Evolutionary conservation across 2,888 invertebrate species (phyloP), one percentile per base, ranked within the genome.

Genomic region (Siphlonurus alternatus): DNA sequence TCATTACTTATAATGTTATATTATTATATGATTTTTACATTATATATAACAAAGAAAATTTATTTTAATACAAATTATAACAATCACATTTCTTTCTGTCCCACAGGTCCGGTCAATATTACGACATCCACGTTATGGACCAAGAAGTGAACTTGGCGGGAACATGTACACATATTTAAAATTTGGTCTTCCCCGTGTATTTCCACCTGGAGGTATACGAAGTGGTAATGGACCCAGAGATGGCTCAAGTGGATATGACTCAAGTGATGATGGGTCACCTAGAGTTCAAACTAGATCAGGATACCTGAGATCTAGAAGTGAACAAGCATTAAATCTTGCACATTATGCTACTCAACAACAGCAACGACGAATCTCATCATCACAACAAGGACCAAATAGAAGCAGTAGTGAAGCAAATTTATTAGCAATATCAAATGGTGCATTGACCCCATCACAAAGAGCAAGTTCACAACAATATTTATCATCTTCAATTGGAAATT

Each of bases 151-250:
- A 0, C 79, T 93, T 66, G 92, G 92, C 59, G 88, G 89, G 59
- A 93, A 93, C 74, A 93, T 93, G 83, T 93, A 93, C 76, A 92
- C 94, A 23, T 95, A 95, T 76, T 80, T 95, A 68, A 93, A 94
- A 76, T 95, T 94, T 72, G 95, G 95, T 0, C 79, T 95, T 64
- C 95, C 95, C 1, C 81, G 95, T 63, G 94, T 94, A 1, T 87
- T 93, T 73, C 93, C 93, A 25, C 93, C 93, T 10, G 87, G 87
- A 71, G 85, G 86, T 23, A 65, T 62, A 64, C 53, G 77, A 69
- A 78, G 86, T 66, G 86, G 86, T 2, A 80, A 84, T 15, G 77
- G 79, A 7, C 76, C 77, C 66, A 81, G 89, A 61, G 92, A 92
- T 72, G 92, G 90, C 0, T 91, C 91, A n/a, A 92, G 92, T 67